Base-by-base conservation (phyloP, 2,113 vertebrate species). In the Formicarius rufipectus region DNA sequence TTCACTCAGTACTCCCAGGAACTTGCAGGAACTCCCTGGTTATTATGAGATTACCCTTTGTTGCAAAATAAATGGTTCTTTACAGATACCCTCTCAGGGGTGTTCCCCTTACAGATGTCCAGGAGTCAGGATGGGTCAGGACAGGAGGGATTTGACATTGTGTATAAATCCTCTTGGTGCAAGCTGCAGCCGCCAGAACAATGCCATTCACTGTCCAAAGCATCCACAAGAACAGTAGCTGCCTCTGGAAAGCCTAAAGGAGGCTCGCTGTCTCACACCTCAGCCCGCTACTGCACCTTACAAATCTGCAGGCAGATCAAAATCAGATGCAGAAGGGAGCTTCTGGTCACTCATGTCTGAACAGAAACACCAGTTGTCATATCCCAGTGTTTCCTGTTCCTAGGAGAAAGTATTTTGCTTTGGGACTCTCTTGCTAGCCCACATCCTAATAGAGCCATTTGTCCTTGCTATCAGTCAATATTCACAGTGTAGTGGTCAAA, bases 51-150 rank as follows among this genome's bases (percentile, higher is more conserved):
- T 89, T 88, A 90, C 40, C 58, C 86, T 91, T 86, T 86, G 76
- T 58, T 84, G 90, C 78, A 94, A 95, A 97, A 95, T 59, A 90
- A 95, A 94, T 12, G 14, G 24, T 40, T 80, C 40, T 92, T 80
- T 69, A 75, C 69, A 89, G 42, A 92, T 37, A 84, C 56, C 44
- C 45, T 87, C 88, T 84, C 79, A 86, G 64, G 39, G 68, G 52
- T 80, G 82, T 67, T 93, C 87, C 87, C 79, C 78, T 92, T 79
- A 73, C 90, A 96, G 88, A 96, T 93, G 96, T 90, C 37, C 23
- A 45, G 69, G 64, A 89, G 93, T 94, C 96, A 94, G 92, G 37
- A 92, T 15, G 58, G 92, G 96, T 94, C 92, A 94, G 67, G 90
- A 68, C 95, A 79, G 66, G 58, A 95, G 95, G 83, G 92, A 89